Evolutionary conservation across 2,113 vertebrate species (phyloP), one percentile per base, ranked within the genome.

Genomic region (Sclerurus mexicanus): DNA sequence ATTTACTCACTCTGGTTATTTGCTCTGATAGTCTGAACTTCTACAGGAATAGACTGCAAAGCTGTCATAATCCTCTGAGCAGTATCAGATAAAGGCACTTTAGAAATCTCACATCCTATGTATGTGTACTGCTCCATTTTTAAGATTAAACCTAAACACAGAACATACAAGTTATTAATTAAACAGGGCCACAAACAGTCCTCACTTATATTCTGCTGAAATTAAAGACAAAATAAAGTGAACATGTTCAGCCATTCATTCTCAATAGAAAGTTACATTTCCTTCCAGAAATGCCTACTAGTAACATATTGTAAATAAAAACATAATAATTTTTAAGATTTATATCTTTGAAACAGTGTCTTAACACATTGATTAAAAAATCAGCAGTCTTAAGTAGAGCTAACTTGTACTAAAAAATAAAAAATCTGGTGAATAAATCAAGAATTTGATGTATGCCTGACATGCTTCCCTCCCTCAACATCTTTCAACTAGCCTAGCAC

Each of bases 1-100:
- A 63, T 62, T 96, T 97, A 98, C 98, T 98, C 96, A 98, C 98
- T 97, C 60, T 96, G 95, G 85, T 86, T 79, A 93, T 85, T 95
- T 44, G 92, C 90, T 95, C 62, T 96, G 96, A 77, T 90, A 53
- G 69, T 60, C 83, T 96, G 49, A 96, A 87, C 67, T 81, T 96
- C 92, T 96, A 94, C 50, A 85, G 83, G 91, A 93, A 92, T 12
- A 94, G 93, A 95, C 60, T 94, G 98, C 59, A 99, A 96, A 90
- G 98, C 99, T 96, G 97, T 95, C 97, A 99, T 95, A 96, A 99
- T 97, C 97, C 93, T 99, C 97, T 98, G 98, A 49, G 98, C 99
- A 7, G 76, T 92, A 91, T 59, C 91, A 95, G 99, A 99, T n/a
- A 99, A 98, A 18, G 98, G 98, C n/a, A 91, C 96, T 58, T 95